These are phyloP conservation scores for Adelphocoris suturalis DNA, from an alignment of 2,888 invertebrate species.

Conservation along the genomic window DNA sequence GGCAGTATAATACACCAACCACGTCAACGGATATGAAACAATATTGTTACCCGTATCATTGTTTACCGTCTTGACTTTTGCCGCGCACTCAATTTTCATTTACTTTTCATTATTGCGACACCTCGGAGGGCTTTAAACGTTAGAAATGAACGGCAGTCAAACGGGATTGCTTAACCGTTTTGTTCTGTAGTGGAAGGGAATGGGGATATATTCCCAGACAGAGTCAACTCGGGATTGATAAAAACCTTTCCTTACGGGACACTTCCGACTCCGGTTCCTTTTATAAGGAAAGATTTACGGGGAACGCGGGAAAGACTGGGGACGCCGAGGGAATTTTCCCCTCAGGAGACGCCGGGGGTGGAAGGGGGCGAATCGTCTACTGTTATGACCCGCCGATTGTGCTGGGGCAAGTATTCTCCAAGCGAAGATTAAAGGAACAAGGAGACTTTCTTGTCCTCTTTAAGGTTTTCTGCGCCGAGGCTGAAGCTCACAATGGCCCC, in stretches of 20 bases:
- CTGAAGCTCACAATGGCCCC: neutral
- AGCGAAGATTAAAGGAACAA: conserved; percentile 42
- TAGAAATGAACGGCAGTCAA: neutral
- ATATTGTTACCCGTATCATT: no score
- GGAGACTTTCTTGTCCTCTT: conserved; percentile 3
- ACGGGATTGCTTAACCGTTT: neutral
- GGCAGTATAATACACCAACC: no score
- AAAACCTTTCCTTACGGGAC: conserved; percentile 17
- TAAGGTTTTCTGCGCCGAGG: conserved; percentile 18
- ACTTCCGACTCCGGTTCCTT: neutral
- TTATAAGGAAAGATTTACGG: conserved; percentile 29
- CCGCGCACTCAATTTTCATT: neutral
- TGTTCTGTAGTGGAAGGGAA: neutral
- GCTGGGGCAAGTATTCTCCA: conserved; percentile 26
- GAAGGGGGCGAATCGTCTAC: neutral
- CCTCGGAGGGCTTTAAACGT: neutral
- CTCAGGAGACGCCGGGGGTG: neutral
- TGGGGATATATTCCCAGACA: neutral
- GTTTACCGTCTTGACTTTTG: no score
- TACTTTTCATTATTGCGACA: neutral
- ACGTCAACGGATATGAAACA: no score
- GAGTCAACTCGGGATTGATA: conserved; percentile 27
- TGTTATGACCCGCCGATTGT: conserved; percentile 42
- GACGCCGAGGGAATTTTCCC: conserved; percentile 27
- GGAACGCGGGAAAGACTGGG: neutral